Conservation (phyloP, 1,140 invertebrate species). For the Heliconius hewitsoni region DNA sequence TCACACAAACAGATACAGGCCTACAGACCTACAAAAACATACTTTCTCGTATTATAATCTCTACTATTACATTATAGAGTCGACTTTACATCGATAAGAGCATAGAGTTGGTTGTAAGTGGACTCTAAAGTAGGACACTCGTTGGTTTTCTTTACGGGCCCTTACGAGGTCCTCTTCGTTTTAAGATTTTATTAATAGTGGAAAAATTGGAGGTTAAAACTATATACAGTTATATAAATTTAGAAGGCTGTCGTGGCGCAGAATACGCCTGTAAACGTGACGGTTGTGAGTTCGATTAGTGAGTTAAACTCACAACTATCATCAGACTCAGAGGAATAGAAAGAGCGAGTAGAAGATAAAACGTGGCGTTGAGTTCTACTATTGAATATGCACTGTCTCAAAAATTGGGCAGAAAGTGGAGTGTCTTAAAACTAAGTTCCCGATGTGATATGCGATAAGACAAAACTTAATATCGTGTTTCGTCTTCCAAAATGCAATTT, state of each 20-base stretch:
- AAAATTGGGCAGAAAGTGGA: neutral
- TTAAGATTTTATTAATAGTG: constrained; percentile 1
- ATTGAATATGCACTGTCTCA: neutral
- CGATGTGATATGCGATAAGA: no score
- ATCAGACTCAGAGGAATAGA: no score
- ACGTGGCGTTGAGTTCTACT: neutral
- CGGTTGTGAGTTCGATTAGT: neutral
- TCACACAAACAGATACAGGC: constrained; percentile 60
- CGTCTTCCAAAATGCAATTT: no score
- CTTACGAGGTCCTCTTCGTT: constrained; percentile 59
- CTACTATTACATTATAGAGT: constrained; percentile 37
- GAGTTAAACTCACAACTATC: no score
- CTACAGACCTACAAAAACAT: constrained; percentile 76
- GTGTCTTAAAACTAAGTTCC: neutral
- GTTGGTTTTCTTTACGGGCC: constrained; percentile 71
- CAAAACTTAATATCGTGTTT: no score
- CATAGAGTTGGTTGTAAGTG: constrained; percentile 27
- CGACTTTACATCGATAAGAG: constrained; percentile 27
- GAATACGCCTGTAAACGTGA: neutral
- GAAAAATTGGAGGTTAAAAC: neutral
- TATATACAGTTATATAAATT: neutral
- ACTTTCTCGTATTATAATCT: constrained; percentile 47
- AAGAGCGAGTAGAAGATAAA: neutral
- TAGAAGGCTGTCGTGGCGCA: neutral
- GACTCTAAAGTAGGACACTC: constrained; percentile 67